Percentiles rank a stretch among this genome's conserved stretches.
Evolutionary conservation across 1,140 invertebrate genomes (phyloP).

Genomic region (Mesaphorura yosii): DNA sequence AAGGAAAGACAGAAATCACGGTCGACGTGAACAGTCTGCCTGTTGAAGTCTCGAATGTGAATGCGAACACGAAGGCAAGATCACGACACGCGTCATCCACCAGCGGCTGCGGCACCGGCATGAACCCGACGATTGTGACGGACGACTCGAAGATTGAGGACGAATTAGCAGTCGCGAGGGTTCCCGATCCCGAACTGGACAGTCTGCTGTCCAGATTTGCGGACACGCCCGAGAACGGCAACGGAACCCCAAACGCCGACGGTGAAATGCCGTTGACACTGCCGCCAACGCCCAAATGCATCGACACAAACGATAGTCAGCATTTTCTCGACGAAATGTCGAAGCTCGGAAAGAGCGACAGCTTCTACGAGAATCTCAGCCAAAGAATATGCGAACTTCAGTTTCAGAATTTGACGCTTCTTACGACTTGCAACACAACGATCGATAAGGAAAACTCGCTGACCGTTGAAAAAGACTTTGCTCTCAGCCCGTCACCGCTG

Average conservation of each 20-base stretch:
- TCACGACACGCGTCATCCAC: too few species aligned
- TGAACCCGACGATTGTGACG: too few species aligned
- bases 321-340: constrained; percentile 30
- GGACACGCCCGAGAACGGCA: too few species aligned
- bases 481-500: constrained; percentile 13
- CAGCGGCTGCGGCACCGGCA: too few species aligned
- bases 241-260: too few species aligned
- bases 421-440: constrained; percentile 24
- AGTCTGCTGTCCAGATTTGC: too few species aligned
- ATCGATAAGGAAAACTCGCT: constrained; percentile 12
- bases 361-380: constrained; percentile 28
- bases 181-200: too few species aligned
- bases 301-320: constrained; percentile 29
- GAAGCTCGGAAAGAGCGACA: constrained; percentile 25
- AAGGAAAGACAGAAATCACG: too few species aligned
- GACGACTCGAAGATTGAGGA: background rate
- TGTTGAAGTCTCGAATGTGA: too few species aligned
- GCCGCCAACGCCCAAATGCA: constrained; percentile 15
- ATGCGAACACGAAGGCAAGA: too few species aligned
- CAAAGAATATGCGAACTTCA: constrained; percentile 29
- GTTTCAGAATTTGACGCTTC: constrained; percentile 29
- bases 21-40: too few species aligned
- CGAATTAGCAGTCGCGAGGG: background rate
- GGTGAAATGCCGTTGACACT: too few species aligned
- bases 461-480: background rate